Conservation (phyloP, 1,140 invertebrate genomes). For the Polypedilum pembai region DNA sequence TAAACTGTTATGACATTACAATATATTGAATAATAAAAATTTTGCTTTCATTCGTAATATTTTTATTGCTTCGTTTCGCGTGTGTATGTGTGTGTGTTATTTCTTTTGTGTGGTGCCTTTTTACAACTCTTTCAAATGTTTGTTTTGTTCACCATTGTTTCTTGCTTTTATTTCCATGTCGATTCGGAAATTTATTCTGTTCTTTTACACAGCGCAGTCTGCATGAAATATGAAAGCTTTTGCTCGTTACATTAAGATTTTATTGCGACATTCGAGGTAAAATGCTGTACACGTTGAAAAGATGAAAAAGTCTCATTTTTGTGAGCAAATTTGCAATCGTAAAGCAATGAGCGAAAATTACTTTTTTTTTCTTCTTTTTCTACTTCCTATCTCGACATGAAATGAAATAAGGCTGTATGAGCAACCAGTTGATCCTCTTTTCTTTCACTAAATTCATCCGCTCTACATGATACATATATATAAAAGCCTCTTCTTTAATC, state of each 20-base stretch:
- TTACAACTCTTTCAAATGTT: too few relatives aligned
- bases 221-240: constrained; percentile 18
- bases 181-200: too few relatives aligned
- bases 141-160: too few relatives aligned
- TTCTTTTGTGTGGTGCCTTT: too few relatives aligned
- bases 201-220: neutral
- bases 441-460: neutral
- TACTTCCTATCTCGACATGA: constrained; percentile 1
- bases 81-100: too few relatives aligned
- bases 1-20: too few relatives aligned
- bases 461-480: neutral
- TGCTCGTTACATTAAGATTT: neutral
- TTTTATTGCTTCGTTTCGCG: too few relatives aligned
- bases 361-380: neutral
- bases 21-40: too few relatives aligned
- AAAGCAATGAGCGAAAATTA: neutral
- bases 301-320: neutral
- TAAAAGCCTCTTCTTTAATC: too few relatives aligned
- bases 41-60: too few relatives aligned
- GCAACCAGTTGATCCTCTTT: constrained; percentile 9
- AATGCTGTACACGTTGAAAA: neutral
- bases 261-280: too few relatives aligned
- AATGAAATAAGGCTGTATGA: neutral
- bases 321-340: neutral
- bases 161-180: too few relatives aligned